Base-by-base conservation (phyloP, 2,113 vertebrate species). In the Motacilla alba region DNA sequence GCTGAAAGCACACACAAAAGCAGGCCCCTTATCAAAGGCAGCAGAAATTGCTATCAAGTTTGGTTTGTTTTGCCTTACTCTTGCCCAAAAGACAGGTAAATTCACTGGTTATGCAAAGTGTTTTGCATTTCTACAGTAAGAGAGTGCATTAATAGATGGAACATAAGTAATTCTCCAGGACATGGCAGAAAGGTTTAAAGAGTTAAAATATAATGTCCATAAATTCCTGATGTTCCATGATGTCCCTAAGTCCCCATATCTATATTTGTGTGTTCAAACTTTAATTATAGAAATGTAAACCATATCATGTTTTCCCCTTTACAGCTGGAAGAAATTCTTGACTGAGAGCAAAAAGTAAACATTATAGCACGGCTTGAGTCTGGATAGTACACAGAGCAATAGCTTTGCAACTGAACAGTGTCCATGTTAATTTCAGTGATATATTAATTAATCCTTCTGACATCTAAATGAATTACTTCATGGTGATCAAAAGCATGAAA, bases 311-410 rank as follows among this genome's bases (percentile, higher is more conserved):
- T 94, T 90, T 79, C 62, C 20, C 56, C 66, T 49, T 94, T 78
- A 82, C 60, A 75, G 74, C 47, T 91, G 49, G 78, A 96, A 96
- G 47, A 87, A 93, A 84, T 87, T 90, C 78, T 84, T 87, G 31
- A 69, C 53, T 9, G 6, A 94, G 44, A 81, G 21, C 44, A 82
- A 68, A 68, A 92, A n/a, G 80, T 78, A 95, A 96, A 89, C 44
- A 56, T 24, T 66, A 75, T 9, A 92, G 73, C 12, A 75, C 30
- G 31, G 21, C 43, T 70, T 47, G 27, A 49, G 33, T 49, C 39
- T 72, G 49, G 83, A 86, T 66, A 92, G 68, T 13, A 52, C 85
- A 55, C 11, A 74, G 63, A 85, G 23, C 46, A 90, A 85, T 8
- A 74, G 41, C 43, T 83, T 50, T 83, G 39, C 59, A 83, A 60